These are phyloP conservation scores for Tethya wilhelma DNA, from an alignment of 37 sponge, comb jelly and placozoan genomes.

Conservation along the genomic window DNA sequence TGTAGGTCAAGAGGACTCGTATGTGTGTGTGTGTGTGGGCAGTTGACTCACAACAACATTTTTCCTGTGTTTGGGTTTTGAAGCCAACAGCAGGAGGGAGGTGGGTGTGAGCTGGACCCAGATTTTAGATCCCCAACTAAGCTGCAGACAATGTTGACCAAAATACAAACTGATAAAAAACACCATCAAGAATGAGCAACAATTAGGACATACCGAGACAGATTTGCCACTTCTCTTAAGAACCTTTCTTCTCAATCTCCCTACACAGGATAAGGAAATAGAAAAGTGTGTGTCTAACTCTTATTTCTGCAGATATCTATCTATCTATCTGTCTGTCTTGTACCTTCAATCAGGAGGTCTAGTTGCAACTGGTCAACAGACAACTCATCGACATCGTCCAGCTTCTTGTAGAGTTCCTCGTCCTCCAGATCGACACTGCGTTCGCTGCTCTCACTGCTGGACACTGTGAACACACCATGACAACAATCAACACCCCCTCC, in stretches of 20 bases:
- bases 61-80: slow-evolving; percentile 31
- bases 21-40: slow-evolving; percentile 5
- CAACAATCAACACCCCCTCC: too few relatives aligned
- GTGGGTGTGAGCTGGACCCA: slow-evolving; percentile 49
- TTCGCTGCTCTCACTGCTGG: slow-evolving; percentile 18
- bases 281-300: too few relatives aligned
- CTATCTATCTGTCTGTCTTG: not conserved
- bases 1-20: too few relatives aligned
- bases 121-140: slow-evolving; percentile 20
- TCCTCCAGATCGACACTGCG: slow-evolving; percentile 28
- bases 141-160: slow-evolving; percentile 15
- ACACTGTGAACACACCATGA: too few relatives aligned
- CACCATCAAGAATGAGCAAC: not conserved
- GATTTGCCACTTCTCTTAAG: too few relatives aligned
- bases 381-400: slow-evolving; percentile 3
- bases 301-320: not conserved
- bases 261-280: too few relatives aligned
- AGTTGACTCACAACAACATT: not conserved
- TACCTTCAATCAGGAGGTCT: slow-evolving; percentile 36
- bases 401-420: not conserved
- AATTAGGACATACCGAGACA: not conserved
- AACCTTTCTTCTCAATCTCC: too few relatives aligned
- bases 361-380: not conserved
- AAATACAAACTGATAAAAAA: not conserved
- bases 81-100: slow-evolving; percentile 23